Evolutionary conservation across 2,888 invertebrate species (phyloP).

Genomic region (Hylaea fasciaria): DNA sequence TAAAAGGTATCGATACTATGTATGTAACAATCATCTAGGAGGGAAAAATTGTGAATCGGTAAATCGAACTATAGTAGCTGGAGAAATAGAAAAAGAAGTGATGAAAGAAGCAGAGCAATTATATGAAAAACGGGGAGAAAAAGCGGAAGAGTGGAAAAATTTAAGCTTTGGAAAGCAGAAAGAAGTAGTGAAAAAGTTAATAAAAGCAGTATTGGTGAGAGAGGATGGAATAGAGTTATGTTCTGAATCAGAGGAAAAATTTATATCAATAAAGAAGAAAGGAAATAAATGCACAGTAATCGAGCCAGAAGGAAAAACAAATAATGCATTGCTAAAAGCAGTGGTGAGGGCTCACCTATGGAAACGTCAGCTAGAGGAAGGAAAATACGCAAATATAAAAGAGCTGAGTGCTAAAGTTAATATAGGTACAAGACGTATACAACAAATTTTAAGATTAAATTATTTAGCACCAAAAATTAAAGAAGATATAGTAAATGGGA

Average conservation of each 20-base stretch:
- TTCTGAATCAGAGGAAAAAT: constrained; percentile 11
- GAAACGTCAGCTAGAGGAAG: constrained; percentile 16
- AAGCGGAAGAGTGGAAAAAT: constrained; percentile 16
- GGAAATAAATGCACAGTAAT: constrained; percentile 17
- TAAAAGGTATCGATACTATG: constrained; percentile 16
- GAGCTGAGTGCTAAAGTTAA: constrained; percentile 17
- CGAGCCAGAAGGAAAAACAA: constrained; percentile 16
- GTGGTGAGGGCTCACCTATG: constrained; percentile 10
- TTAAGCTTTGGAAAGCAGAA: constrained; percentile 18
- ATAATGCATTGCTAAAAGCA: constrained; percentile 14
- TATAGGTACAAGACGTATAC: constrained; percentile 20
- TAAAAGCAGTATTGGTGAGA: constrained; percentile 14
- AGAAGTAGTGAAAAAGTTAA: constrained; percentile 18
- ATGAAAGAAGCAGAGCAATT: constrained; percentile 12
- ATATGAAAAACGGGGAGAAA: constrained; percentile 17
- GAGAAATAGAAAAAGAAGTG: constrained; percentile 19
- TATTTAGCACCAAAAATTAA: constrained; percentile 17
- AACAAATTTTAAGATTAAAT: constrained; percentile 15
- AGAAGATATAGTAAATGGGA: constrained; percentile 18
- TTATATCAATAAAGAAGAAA: constrained; percentile 18
- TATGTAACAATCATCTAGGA: too few relatives aligned
- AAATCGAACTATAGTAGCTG: constrained; percentile 9
- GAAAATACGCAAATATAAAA: constrained; percentile 8
- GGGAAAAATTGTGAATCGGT: constrained; percentile 12
- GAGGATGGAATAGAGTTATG: constrained; percentile 13